phyloP scores from a whole-genome alignment of 2,113 vertebrate species.

The Nothobranchius furzeri region DNA sequence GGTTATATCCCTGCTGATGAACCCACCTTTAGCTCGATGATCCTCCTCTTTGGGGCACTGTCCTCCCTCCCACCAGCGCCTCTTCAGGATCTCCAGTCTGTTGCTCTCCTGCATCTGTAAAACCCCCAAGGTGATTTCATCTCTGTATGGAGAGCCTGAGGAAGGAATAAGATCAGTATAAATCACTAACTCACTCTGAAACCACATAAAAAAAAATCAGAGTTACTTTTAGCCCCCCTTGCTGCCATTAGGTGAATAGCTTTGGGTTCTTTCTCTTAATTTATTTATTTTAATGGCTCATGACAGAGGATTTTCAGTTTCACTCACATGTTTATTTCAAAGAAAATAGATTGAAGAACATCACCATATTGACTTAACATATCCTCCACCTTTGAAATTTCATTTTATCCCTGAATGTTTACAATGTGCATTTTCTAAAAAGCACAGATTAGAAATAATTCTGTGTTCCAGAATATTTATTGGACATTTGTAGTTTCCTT shows the following conservation, averaged over 20 bases:
- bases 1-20: no score
- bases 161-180: not conserved
- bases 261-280: not conserved
- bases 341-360: no score
- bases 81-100: conserved; percentile 90
- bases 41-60: conserved; percentile 91
- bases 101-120: conserved; percentile 92
- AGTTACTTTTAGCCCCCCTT: not conserved
- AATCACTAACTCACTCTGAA: not conserved
- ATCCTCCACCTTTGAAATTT: no score
- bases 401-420: no score
- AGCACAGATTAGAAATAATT: no score
- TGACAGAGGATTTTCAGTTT: no score
- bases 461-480: no score
- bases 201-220: not conserved
- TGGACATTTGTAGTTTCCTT: no score
- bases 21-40: conserved; percentile 87
- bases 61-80: conserved; percentile 91
- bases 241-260: not conserved
- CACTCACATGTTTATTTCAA: no score
- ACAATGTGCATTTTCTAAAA: no score
- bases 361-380: no score
- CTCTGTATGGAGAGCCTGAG: conserved; percentile 86
- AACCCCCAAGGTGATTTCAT: conserved; percentile 90
- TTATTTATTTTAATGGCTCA: not conserved